phyloP scores from a whole-genome alignment of 2,888 invertebrate genomes.

The Patella depressa region DNA sequence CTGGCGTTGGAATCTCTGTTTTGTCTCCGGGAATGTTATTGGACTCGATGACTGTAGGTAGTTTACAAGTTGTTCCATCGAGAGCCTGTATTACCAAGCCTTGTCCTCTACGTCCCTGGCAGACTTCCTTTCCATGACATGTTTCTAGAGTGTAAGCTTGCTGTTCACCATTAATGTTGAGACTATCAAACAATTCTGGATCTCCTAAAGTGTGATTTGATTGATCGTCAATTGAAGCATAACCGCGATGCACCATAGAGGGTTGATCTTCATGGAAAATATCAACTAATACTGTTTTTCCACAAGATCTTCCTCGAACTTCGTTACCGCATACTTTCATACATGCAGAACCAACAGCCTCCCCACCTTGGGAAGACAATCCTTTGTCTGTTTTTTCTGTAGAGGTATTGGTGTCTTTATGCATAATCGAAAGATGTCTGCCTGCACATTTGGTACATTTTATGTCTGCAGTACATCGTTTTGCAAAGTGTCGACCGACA shows the following conservation, averaged over 20 bases:
- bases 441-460: too few relatives aligned
- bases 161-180: background rate
- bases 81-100: background rate
- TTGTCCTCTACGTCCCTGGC: background rate
- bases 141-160: background rate
- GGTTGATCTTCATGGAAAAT: background rate
- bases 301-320: background rate
- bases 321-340: background rate
- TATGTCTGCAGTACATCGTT: too few relatives aligned
- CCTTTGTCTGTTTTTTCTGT: too few relatives aligned
- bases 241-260: background rate
- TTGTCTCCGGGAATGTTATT: too few relatives aligned
- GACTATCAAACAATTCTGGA: too few relatives aligned
- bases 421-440: too few relatives aligned
- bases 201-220: too few relatives aligned
- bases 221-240: too few relatives aligned
- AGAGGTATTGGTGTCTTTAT: too few relatives aligned
- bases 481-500: too few relatives aligned
- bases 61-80: background rate
- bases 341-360: background rate
- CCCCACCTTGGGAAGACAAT: background rate
- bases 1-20: too few relatives aligned
- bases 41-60: too few relatives aligned
- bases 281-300: background rate
- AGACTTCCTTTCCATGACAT: constrained; percentile 1